Percentiles rank a stretch among this genome's conserved stretches.
Evolutionary conservation across 2,797 vertebrate species (phyloP).

Genomic region (Champsocephalus gunnari): DNA sequence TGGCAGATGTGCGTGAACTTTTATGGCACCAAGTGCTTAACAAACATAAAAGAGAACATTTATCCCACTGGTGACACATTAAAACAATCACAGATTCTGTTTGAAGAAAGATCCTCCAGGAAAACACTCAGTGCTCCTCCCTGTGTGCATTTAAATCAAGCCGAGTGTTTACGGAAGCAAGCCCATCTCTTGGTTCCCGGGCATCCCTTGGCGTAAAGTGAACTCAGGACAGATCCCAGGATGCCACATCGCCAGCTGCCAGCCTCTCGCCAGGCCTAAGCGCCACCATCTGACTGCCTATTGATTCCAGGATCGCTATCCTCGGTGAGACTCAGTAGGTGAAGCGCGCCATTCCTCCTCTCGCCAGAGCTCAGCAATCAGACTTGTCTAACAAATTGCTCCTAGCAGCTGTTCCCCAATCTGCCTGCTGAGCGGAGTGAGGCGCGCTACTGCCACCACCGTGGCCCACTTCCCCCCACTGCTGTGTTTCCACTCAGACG

Average conservation of each 20-base stretch:
- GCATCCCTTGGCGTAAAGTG: conserved; percentile 45
- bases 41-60: conserved; percentile 32
- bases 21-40: conserved; percentile 16
- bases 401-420: conserved; percentile 77
- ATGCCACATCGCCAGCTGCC: conserved; percentile 36
- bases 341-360: conserved; percentile 42
- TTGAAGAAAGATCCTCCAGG: conserved; percentile 64
- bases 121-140: conserved; percentile 40
- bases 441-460: conserved; percentile 32
- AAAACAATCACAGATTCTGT: conserved; percentile 67
- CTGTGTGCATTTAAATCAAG: conserved; percentile 65
- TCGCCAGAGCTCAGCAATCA: conserved; percentile 53
- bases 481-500: conserved; percentile 61
- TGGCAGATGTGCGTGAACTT: conserved; percentile 17
- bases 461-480: conserved; percentile 47
- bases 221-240: conserved; percentile 33
- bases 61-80: conserved; percentile 57
- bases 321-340: conserved; percentile 41
- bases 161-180: conserved; percentile 62
- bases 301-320: conserved; percentile 31
- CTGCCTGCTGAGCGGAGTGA: conserved; percentile 66
- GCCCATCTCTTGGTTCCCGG: conserved; percentile 46
- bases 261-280: conserved; percentile 26
- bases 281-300: conserved; percentile 40
- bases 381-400: conserved; percentile 78